Percentiles rank a stretch among this genome's conserved stretches.
These are phyloP conservation scores for Drosophila repletoides DNA, from an alignment of 1,140 invertebrate species.

Conservation along the genomic window DNA sequence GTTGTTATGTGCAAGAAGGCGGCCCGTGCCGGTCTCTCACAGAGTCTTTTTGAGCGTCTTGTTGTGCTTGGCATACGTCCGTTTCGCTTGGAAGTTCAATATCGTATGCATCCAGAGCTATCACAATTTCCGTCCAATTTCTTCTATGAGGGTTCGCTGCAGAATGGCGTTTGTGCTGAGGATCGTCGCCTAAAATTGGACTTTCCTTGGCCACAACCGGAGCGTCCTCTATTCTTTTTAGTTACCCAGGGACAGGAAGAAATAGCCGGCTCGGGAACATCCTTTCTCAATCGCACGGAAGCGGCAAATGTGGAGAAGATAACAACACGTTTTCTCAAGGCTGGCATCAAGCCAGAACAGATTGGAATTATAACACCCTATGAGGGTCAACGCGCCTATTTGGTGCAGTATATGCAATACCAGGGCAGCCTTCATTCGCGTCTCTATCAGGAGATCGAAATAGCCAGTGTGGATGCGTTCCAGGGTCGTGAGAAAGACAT, in stretches of 20 bases:
- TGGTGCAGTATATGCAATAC: constrained; percentile 99
- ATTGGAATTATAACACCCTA: constrained; percentile 99
- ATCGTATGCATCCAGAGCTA: constrained; percentile 99
- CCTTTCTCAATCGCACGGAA: constrained; percentile 99
- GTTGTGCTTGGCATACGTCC: constrained; percentile 98
- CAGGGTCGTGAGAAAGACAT: constrained; percentile 99
- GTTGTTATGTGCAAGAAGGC: constrained; percentile 99
- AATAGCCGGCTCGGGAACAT: constrained; percentile 98
- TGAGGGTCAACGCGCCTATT: constrained; percentile 98
- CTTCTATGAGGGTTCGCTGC: constrained; percentile 99
- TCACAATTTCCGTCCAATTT: constrained; percentile 99
- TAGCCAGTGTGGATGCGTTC: constrained; percentile 99
- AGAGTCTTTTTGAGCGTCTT: constrained; percentile 98
- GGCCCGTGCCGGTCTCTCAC: constrained; percentile 96
- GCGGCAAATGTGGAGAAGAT: constrained; percentile 99
- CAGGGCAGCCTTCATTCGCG: constrained; percentile 98
- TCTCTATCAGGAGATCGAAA: constrained; percentile 99
- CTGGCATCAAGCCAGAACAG: constrained; percentile 98
- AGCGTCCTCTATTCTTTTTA: constrained; percentile 99
- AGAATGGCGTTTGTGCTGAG: constrained; percentile 98
- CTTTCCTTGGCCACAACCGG: constrained; percentile 98
- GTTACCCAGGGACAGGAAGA: constrained; percentile 99
- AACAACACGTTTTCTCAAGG: constrained; percentile 95
- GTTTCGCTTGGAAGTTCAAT: constrained; percentile 98
- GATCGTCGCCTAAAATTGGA: constrained; percentile 96